Conservation (phyloP, 2,113 vertebrate genomes). For the Mesoclemmys tuberculata region DNA sequence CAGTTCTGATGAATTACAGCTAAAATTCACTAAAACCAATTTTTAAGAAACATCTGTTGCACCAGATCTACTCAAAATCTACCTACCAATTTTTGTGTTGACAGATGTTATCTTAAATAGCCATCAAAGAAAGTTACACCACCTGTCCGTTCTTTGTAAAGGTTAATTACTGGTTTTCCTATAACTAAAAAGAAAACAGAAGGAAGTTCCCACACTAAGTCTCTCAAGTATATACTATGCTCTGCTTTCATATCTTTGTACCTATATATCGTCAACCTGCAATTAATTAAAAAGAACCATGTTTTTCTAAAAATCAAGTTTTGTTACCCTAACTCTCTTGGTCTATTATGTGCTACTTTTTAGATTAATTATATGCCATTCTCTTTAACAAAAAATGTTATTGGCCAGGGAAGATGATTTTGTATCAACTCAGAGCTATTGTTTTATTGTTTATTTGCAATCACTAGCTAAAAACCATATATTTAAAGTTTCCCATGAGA, state of each 20-base stretch:
- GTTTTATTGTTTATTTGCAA: neutral
- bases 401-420: neutral
- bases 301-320: neutral
- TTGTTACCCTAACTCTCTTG: neutral
- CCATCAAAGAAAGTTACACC: neutral
- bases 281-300: neutral
- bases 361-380: neutral
- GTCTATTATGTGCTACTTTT: neutral
- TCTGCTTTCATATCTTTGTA: neutral
- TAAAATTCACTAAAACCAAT: neutral
- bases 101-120: neutral
- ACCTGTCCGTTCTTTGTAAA: neutral
- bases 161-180: neutral
- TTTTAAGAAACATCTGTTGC: neutral
- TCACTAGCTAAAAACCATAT: neutral
- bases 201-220: neutral
- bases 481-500: neutral
- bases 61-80: neutral
- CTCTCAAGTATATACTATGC: neutral
- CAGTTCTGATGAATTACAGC: neutral
- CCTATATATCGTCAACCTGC: neutral
- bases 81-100: neutral
- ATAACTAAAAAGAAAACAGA: neutral
- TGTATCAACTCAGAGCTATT: rapidly evolving
- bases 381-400: neutral